Evolutionary conservation across 1,140 invertebrate genomes (phyloP).

Genomic region (Lasioglossum baleicum): DNA sequence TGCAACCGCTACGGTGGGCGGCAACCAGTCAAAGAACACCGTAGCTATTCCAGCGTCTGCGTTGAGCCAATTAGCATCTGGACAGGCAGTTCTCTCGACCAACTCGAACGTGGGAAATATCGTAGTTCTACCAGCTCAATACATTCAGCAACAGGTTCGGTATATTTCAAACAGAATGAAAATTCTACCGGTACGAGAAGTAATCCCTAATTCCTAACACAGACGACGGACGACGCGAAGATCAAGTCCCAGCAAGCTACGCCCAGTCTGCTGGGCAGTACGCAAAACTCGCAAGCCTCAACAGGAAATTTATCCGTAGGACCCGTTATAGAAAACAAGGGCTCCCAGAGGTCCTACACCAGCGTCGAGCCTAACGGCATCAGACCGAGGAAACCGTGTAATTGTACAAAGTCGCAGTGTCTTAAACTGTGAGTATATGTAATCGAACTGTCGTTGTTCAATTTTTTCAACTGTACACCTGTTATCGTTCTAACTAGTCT

Average conservation of each 20-base stretch:
- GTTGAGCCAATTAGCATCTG: conserved; percentile 79
- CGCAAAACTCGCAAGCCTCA: conserved; percentile 71
- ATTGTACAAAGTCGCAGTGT: conserved; percentile 99
- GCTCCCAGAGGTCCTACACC: conserved; percentile 65
- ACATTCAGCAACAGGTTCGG: conserved; percentile 78
- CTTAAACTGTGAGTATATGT: conserved; percentile 90
- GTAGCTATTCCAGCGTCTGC: conserved; percentile 78
- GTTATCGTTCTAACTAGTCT: neutral
- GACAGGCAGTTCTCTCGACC: conserved; percentile 81
- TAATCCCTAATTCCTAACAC: neutral
- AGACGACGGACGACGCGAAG: conserved; percentile 70
- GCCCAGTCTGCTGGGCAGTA: conserved; percentile 69
- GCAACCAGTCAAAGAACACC: conserved; percentile 70
- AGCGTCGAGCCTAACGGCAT: conserved; percentile 85
- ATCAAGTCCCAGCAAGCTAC: conserved; percentile 68
- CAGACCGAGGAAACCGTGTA: conserved; percentile 95
- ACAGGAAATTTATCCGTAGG: conserved; percentile 65
- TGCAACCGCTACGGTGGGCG: conserved; percentile 68
- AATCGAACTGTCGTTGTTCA: neutral
- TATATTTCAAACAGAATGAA: conserved; percentile 2
- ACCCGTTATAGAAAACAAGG: conserved; percentile 67
- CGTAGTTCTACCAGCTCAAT: conserved; percentile 83
- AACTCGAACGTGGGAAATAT: conserved; percentile 79
- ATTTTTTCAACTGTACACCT: neutral
- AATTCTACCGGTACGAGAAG: neutral